Evolutionary conservation across 1,140 invertebrate genomes (phyloP).

Genomic region (Drosophila asahinai): DNA sequence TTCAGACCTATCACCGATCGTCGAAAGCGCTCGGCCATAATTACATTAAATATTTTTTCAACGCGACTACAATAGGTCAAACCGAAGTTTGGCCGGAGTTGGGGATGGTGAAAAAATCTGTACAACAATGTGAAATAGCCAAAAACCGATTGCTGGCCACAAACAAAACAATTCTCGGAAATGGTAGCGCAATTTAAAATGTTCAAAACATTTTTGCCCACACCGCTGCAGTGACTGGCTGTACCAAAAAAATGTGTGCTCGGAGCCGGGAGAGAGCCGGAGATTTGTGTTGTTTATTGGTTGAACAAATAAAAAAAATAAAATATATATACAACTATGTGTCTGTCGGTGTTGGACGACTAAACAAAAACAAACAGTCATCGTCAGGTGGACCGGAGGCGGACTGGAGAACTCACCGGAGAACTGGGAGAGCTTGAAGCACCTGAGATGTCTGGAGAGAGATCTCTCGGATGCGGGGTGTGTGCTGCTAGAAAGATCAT

Average conservation of each 20-base stretch:
- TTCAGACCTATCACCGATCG: constrained; percentile 37
- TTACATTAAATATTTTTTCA: constrained; percentile 50
- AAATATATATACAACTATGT: constrained; percentile 7
- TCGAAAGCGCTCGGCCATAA: constrained; percentile 28
- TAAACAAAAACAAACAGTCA: constrained; percentile 63
- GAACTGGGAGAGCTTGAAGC: constrained; percentile 10
- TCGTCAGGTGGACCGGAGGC: constrained; percentile 45
- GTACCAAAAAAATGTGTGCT: constrained; percentile 22
- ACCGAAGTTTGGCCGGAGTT: constrained; percentile 11
- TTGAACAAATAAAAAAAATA: constrained; percentile 50
- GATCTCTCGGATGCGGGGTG: constrained; percentile 12
- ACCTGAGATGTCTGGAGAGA: constrained; percentile 10
- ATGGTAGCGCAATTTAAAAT: constrained; percentile 61
- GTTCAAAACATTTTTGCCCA: constrained; percentile 32
- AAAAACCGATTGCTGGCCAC: constrained; percentile 33
- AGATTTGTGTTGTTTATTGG: constrained; percentile 58
- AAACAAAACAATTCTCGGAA: constrained; percentile 63
- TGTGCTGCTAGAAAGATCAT: constrained; percentile 22
- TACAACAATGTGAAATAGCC: constrained; percentile 26
- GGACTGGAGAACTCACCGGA: constrained; percentile 6
- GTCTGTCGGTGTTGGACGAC: constrained; percentile 11
- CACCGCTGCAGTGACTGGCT: constrained; percentile 22
- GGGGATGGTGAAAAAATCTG: background rate
- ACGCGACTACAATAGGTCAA: constrained; percentile 39
- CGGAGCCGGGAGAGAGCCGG: constrained; percentile 37